These are phyloP conservation scores for Otis tarda DNA, from an alignment of 2,113 vertebrate genomes.

Conservation along the genomic window DNA sequence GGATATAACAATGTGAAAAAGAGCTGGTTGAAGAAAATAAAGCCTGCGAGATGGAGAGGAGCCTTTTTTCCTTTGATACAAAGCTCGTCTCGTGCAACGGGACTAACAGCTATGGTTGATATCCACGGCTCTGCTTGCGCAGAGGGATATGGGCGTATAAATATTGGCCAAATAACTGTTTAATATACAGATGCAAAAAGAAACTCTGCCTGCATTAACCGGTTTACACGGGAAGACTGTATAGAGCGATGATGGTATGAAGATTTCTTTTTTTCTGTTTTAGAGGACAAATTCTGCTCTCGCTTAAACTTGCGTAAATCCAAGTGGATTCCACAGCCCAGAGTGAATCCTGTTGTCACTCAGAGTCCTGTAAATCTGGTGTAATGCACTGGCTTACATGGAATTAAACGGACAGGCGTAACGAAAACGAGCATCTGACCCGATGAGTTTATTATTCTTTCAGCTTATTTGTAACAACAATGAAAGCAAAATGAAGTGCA, in stretches of 20 bases:
- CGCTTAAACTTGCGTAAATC: background rate
- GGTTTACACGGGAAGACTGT: background rate
- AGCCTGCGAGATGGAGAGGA: conserved; percentile 70
- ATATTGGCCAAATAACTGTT: conserved; percentile 56
- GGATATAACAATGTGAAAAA: conserved; percentile 78
- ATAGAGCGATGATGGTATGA: background rate
- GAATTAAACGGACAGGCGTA: conserved; percentile 1
- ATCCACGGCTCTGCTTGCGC: conserved; percentile 45
- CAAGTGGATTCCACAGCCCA: background rate
- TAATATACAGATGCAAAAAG: conserved; percentile 16
- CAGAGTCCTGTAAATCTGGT: background rate
- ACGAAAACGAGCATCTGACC: background rate
- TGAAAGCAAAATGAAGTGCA: background rate
- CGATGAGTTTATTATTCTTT: background rate
- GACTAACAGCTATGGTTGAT: conserved; percentile 51
- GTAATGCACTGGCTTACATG: background rate
- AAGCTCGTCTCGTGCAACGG: conserved; percentile 58
- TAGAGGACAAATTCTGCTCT: background rate
- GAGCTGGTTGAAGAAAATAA: conserved; percentile 74
- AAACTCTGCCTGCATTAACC: background rate
- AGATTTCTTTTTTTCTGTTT: background rate
- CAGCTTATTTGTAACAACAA: background rate
- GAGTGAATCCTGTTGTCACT: background rate
- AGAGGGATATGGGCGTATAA: conserved; percentile 25
- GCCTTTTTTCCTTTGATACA: conserved; percentile 68